A percentile compares a stretch with the other conserved stretches of the same genome.
phyloP scores from a whole-genome alignment of 2,797 vertebrate species.

The Yasuhikotakia modesta region DNA sequence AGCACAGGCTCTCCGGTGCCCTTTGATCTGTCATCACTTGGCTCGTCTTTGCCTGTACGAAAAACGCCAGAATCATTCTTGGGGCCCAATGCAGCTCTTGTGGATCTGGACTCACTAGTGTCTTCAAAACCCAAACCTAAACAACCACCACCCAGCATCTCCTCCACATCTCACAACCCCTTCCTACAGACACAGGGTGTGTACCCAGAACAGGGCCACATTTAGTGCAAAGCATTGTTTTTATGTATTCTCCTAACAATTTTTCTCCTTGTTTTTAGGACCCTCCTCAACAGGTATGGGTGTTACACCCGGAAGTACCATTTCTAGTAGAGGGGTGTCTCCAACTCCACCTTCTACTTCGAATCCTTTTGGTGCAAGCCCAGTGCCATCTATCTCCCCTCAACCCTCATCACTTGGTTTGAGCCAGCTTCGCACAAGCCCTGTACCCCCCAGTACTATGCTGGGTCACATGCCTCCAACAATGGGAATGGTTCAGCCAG shows the following conservation, averaged over 20 bases:
- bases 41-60: slow-evolving; percentile 78
- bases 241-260: slow-evolving; percentile 3
- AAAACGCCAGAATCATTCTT: slow-evolving; percentile 93
- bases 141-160: slow-evolving; percentile 77
- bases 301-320: slow-evolving; percentile 79
- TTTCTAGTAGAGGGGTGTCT: slow-evolving; percentile 81
- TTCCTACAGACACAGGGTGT: slow-evolving; percentile 82
- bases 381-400: slow-evolving; percentile 81
- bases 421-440: slow-evolving; percentile 78
- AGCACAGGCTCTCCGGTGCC: slow-evolving; percentile 81
- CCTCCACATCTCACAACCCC: slow-evolving; percentile 80
- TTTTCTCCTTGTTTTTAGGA: slow-evolving; percentile 61
- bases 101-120: slow-evolving; percentile 90
- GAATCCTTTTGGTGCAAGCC: slow-evolving; percentile 78
- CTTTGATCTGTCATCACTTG: slow-evolving; percentile 84
- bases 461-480: slow-evolving; percentile 67
- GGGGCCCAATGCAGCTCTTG: slow-evolving; percentile 89
- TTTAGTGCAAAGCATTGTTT: neutral
- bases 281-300: slow-evolving; percentile 81
- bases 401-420: slow-evolving; percentile 82
- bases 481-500: slow-evolving; percentile 73
- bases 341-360: slow-evolving; percentile 76
- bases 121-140: slow-evolving; percentile 84
- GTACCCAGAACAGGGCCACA: slow-evolving; percentile 25
- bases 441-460: slow-evolving; percentile 80